phyloP scores from a whole-genome alignment of 2,113 vertebrate genomes.

The Cygnus buccinator region DNA sequence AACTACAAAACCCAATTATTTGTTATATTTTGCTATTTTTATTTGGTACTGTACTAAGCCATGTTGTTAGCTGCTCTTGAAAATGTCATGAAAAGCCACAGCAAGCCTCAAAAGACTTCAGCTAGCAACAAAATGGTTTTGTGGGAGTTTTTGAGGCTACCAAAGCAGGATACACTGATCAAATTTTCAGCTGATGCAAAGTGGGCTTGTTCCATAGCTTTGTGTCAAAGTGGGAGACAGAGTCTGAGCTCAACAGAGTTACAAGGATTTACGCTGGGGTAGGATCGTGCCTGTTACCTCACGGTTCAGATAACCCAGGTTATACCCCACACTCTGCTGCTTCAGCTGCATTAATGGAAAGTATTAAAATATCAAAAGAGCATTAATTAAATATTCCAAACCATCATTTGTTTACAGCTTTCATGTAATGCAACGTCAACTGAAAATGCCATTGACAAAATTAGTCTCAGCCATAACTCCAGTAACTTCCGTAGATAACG shows the following conservation, averaged over 20 bases:
- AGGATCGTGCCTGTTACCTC: neutral
- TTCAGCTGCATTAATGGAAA: neutral
- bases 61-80: neutral
- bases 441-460: neutral
- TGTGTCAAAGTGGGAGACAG: neutral
- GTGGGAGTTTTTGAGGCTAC: neutral
- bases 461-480: neutral
- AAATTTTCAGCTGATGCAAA: neutral
- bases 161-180: neutral
- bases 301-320: neutral
- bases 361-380: neutral
- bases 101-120: neutral
- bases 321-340: neutral
- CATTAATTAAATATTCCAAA: neutral
- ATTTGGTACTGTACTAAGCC: neutral
- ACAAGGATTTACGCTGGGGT: neutral
- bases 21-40: neutral
- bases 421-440: neutral
- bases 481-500: neutral
- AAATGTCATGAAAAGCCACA: neutral
- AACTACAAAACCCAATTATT: neutral
- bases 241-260: neutral
- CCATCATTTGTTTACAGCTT: neutral
- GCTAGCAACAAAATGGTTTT: neutral
- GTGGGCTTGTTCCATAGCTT: neutral